Conservation (phyloP, 2,113 vertebrate species). For the Chamaetylas fuelleborni region DNA sequence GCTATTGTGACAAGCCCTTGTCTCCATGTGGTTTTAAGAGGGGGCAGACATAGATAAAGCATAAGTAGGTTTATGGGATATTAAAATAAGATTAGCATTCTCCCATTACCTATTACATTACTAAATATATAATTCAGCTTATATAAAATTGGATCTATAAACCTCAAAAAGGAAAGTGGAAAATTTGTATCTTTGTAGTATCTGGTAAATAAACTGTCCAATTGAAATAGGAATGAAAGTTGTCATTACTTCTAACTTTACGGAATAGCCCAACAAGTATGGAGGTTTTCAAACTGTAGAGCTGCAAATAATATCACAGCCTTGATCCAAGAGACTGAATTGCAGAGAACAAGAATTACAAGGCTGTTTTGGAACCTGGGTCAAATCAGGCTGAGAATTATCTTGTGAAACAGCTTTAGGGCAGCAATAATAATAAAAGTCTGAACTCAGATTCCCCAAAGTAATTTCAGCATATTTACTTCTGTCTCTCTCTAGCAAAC, state of each 20-base stretch:
- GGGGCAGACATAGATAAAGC: background rate
- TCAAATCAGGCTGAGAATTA: background rate
- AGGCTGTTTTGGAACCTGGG: background rate
- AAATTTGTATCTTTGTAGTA: background rate
- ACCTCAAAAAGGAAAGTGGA: background rate
- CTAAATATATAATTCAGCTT: background rate
- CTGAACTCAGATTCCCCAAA: background rate
- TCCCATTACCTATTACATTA: background rate
- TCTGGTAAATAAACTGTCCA: background rate
- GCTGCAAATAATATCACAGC: background rate
- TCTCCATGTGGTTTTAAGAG: background rate
- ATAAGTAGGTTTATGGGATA: accelerated
- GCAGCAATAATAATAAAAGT: background rate
- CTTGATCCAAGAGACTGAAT: background rate
- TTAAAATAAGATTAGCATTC: background rate
- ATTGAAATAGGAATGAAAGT: background rate
- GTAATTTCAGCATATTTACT: background rate
- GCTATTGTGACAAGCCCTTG: background rate
- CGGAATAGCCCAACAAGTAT: background rate
- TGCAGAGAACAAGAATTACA: background rate
- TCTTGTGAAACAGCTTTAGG: background rate
- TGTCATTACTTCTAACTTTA: background rate
- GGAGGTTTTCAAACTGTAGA: background rate
- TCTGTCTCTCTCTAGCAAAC: background rate
- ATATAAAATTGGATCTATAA: background rate